Conservation (phyloP, 2,113 vertebrate genomes). For the Barnardius zonarius region DNA sequence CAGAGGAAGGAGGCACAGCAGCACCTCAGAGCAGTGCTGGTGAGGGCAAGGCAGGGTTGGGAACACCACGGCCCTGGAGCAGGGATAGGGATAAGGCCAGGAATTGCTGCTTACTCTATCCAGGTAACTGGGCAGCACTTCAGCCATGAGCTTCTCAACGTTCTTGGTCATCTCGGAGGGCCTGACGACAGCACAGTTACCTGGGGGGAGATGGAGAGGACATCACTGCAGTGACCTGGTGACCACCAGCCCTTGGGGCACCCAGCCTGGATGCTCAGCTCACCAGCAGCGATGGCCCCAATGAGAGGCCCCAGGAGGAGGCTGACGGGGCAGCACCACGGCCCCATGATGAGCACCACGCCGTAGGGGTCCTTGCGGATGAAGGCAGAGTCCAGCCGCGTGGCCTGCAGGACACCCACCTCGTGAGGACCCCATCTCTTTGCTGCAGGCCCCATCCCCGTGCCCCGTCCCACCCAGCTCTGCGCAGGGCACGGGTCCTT, state of each 20-base stretch:
- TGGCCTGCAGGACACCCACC: conserved; percentile 65
- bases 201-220: background rate
- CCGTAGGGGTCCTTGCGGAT: conserved; percentile 84
- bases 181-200: conserved; percentile 83
- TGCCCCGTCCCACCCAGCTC: background rate
- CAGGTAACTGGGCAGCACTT: conserved; percentile 72
- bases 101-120: conserved; percentile 75
- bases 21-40: background rate
- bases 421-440: fast-evolving
- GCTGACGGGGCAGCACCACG: conserved; percentile 86
- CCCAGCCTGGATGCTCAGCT: background rate
- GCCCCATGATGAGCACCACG: conserved; percentile 80
- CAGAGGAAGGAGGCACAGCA: too few relatives aligned
- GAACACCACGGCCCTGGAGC: fast-evolving
- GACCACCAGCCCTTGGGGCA: background rate
- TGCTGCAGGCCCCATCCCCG: background rate
- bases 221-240: background rate
- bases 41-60: background rate
- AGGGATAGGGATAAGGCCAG: background rate
- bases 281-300: conserved; percentile 88
- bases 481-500: background rate
- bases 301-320: conserved; percentile 81
- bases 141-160: conserved; percentile 73
- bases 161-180: conserved; percentile 74
- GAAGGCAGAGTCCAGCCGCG: conserved; percentile 77